These are phyloP conservation scores for Dicaeum eximium DNA, from an alignment of 2,113 vertebrate species.

Conservation along the genomic window DNA sequence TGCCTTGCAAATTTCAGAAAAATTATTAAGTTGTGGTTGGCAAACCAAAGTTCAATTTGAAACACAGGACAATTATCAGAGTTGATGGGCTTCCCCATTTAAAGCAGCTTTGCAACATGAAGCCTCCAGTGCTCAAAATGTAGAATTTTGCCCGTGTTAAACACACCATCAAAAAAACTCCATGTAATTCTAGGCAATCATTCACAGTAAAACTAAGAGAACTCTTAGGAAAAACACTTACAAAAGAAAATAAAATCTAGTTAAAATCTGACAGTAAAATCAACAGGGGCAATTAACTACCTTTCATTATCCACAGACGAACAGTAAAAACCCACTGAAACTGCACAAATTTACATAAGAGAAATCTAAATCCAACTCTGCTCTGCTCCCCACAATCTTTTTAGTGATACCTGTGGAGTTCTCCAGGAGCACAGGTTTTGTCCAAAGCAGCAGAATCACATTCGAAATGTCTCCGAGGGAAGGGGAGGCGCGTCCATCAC, in stretches of 20 bases:
- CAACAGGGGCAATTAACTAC: neutral
- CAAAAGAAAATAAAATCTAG: conserved; percentile 25
- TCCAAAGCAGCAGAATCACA: neutral
- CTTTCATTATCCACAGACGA: conserved; percentile 5
- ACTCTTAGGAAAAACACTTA: conserved; percentile 45
- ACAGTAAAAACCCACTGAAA: conserved; percentile 25
- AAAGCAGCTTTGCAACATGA: neutral
- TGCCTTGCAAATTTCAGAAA: neutral
- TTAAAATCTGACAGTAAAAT: conserved; percentile 32
- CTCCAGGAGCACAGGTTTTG: neutral
- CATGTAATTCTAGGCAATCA: neutral
- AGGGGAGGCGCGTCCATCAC: neutral
- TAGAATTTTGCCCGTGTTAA: neutral
- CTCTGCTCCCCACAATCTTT: neutral
- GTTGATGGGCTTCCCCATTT: neutral
- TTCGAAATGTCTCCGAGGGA: neutral
- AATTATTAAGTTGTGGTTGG: neutral
- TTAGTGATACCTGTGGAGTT: neutral
- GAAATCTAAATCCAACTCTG: neutral
- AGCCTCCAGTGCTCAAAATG: conserved; percentile 35
- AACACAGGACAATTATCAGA: neutral
- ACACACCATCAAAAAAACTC: neutral
- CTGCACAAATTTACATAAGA: neutral
- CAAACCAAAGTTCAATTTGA: neutral
- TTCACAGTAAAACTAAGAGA: conserved; percentile 53